These are phyloP conservation scores for Plestiodon gilberti DNA, from an alignment of 2,113 vertebrate species.

Conservation along the genomic window DNA sequence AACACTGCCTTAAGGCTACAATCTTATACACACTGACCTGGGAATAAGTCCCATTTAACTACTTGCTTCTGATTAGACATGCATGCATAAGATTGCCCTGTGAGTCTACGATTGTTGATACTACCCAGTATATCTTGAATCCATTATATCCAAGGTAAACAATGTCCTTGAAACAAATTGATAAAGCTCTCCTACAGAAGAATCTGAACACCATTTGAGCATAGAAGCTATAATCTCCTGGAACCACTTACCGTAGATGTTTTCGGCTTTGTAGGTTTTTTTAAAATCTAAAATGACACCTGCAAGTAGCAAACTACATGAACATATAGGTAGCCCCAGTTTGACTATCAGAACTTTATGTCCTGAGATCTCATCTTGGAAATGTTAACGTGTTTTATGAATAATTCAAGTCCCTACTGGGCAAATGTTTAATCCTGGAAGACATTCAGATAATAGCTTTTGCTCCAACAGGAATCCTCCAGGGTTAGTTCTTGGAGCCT, in stretches of 20 bases:
- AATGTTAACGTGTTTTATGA: neutral
- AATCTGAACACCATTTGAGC: neutral
- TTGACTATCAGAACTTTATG: slow-evolving; percentile 9
- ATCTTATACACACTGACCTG: neutral
- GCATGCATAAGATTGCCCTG: no score
- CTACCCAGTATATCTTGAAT: neutral
- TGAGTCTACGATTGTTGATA: neutral
- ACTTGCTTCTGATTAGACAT: no score
- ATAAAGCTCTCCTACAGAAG: neutral
- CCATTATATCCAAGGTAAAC: no score
- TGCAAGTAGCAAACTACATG: slow-evolving; percentile 4
- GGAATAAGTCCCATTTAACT: no score
- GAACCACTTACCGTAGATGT: rapidly evolving
- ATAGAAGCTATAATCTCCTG: neutral
- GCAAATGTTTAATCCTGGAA: neutral
- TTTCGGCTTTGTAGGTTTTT: neutral
- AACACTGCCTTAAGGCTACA: neutral
- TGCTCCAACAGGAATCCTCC: neutral
- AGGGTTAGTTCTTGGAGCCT: neutral
- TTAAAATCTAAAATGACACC: neutral
- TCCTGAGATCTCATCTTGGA: slow-evolving; percentile 13
- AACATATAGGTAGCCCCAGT: neutral
- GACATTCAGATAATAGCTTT: neutral
- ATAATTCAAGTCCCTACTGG: neutral
- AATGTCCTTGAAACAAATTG: neutral